Evolutionary conservation across 2,797 vertebrate genomes (phyloP), one percentile per base, ranked within the genome.

Genomic region (Capromys pilorides): DNA sequence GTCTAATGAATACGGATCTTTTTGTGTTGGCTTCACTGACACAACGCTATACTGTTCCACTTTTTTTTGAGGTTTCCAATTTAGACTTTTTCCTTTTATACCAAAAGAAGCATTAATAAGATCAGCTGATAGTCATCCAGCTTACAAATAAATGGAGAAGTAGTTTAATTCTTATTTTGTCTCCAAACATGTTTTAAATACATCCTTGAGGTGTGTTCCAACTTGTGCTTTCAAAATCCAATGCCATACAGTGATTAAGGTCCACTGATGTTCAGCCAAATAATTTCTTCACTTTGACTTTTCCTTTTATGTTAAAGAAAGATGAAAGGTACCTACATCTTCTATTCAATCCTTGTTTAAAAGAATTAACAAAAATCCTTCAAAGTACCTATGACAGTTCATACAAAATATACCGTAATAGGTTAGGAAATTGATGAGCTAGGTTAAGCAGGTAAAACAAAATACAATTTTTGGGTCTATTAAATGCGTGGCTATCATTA

Each of bases 271-370:
- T 28, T 64, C 31, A 39, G 91, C 88, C 94, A 96, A 94, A 86
- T 69, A 80, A 87, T 94, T 66, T 90, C 75, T 90, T 92, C 59
- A 66, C 59, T 95, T 88, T 85, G 57, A 28, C 75, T 95, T 96
- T 79, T 77, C 67, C 82, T 95, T 93, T 96, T 92, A 94, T 92
- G 88, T 93, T 95, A 90, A 96, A 95, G 45, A 82, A 83, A 95
- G 85, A 96, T 88, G 59, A 95, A 94, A 95, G 92, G 89, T 45
- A 79, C 64, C 26, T 90, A 90, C 71, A 87, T 87, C 28, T n/a
- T 92, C 39, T 64, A 88, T 6, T 96, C 94, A 80, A 81, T 69
- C 61, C 86, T 45, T 73, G 28, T 77, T 88, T 61, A 36, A 81
- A 51, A 36, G n/a, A 24, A 79, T 18, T 49, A 36, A 79, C 36